These are phyloP conservation scores for Synergus itoensis DNA, from an alignment of 2,888 invertebrate species.

Conservation along the genomic window DNA sequence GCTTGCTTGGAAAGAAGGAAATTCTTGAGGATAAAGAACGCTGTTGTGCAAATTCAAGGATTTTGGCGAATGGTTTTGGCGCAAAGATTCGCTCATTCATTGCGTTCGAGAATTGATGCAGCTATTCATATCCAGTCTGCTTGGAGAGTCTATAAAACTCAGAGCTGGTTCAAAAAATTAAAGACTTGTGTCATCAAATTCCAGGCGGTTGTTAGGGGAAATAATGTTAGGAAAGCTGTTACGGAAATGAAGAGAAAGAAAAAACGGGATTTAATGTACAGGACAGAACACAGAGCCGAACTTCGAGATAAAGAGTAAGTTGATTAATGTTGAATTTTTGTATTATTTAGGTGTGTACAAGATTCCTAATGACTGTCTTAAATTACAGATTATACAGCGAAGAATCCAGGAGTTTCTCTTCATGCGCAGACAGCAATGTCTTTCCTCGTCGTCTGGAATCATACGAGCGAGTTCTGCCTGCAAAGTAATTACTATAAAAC, in stretches of 20 bases:
- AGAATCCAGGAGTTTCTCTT: conserved; percentile 52
- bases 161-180: conserved; percentile 84
- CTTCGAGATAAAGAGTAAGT: conserved; percentile 58
- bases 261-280: conserved; percentile 46
- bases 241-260: conserved; percentile 75
- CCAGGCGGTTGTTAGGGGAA: conserved; percentile 87
- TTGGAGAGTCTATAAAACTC: conserved; percentile 86
- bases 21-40: conserved; percentile 86
- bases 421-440: conserved; percentile 50
- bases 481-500: conserved; percentile 47
- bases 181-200: conserved; percentile 82
- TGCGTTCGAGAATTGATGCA: conserved; percentile 80
- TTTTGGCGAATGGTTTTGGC: conserved; percentile 84
- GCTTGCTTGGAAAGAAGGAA: conserved; percentile 88
- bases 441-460: conserved; percentile 53
- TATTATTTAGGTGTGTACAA: background rate
- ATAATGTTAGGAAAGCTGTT: conserved; percentile 82
- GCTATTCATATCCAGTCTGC: conserved; percentile 87
- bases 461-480: conserved; percentile 52
- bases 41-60: conserved; percentile 88
- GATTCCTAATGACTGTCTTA: background rate
- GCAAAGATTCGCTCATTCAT: conserved; percentile 79
- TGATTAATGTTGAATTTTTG: background rate
- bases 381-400: conserved; percentile 53
- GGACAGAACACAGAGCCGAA: conserved; percentile 47